phyloP scores from a whole-genome alignment of 2,797 vertebrate species.

The Danio aesculapii region DNA sequence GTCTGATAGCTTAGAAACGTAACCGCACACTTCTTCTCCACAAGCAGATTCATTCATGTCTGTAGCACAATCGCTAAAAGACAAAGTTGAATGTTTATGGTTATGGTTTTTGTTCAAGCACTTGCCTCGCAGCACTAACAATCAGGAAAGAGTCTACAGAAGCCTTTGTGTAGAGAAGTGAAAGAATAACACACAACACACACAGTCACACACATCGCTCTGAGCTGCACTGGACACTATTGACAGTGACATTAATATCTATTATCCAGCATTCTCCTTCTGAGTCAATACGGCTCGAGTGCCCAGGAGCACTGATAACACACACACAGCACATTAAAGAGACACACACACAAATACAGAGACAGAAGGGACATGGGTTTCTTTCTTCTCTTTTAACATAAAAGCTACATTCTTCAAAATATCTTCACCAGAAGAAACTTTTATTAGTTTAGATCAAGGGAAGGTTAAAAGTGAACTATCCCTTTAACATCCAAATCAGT shows the following conservation, averaged over 20 bases:
- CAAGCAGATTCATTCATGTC: background rate
- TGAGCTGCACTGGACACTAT: conserved; percentile 49
- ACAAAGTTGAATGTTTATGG: background rate
- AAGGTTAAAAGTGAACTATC: too few relatives aligned
- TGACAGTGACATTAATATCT: conserved; percentile 67
- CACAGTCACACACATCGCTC: conserved; percentile 48
- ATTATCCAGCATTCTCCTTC: conserved; percentile 57
- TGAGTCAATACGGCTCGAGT: conserved; percentile 55
- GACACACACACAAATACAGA: background rate
- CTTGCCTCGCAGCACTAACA: conserved; percentile 12
- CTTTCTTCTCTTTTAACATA: too few relatives aligned
- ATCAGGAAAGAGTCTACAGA: conserved; percentile 10
- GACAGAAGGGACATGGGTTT: background rate
- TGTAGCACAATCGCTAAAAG: conserved; percentile 2
- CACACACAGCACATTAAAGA: background rate
- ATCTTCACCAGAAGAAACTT: too few relatives aligned
- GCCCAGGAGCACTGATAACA: conserved; percentile 42
- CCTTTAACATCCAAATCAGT: too few relatives aligned
- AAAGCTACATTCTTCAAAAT: too few relatives aligned
- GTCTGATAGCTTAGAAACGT: background rate
- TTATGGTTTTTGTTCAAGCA: conserved; percentile 1
- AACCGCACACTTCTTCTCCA: background rate
- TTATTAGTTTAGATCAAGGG: too few relatives aligned
- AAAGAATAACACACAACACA: conserved; percentile 35
- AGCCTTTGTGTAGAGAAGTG: background rate